Base-by-base conservation (phyloP, 2,797 vertebrate genomes). In the Characodon lateralis region DNA sequence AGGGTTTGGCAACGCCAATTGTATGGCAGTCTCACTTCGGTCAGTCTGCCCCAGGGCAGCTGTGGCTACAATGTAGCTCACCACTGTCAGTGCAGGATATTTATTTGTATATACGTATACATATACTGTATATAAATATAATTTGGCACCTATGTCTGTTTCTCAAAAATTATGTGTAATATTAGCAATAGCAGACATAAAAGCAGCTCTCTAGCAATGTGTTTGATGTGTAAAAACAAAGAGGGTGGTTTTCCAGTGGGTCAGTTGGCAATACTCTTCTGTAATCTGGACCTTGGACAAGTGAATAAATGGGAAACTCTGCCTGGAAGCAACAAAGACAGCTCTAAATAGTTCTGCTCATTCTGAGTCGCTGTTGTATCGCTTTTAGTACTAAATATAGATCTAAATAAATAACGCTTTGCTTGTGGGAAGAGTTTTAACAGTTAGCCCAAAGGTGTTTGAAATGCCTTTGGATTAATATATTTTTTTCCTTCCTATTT, bases 301-400 rank as follows among this genome's bases (percentile, higher is more conserved):
- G 13, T 22, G n/a, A 76, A 68, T 68, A 43, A 41, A 69, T 39
- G 20, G 43, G 50, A 43, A 55, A 56, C 51, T 28, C 16, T 43
- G 35, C 51, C 50, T 56, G 31, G 46, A 55, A 68, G 46, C 35
- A 76, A 43, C n/a, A 53, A 75, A 55, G 66, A 48, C 43, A 26
- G 12, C 56, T 63, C 59, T 61, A 69, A 55, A 68, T 41, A 55
- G 74, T 50, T 41, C 18, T 31, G 53, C 66, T 74, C 13, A 59
- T 46, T 46, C n/a, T 31, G 28, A 51, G 41, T 46, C 14, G 58
- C 22, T 56, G 8, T 48, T 24, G 39, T 70, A 58, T 43, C 50
- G 6, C 9, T 51, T 61, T 76, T 31, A 55, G 14, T 35, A 35
- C 35, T 58, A 41, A 63, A 63, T 20, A 26, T 74, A 43, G 22